phyloP scores from a whole-genome alignment of 2,797 vertebrate species.

The Garrulus glandarius region DNA sequence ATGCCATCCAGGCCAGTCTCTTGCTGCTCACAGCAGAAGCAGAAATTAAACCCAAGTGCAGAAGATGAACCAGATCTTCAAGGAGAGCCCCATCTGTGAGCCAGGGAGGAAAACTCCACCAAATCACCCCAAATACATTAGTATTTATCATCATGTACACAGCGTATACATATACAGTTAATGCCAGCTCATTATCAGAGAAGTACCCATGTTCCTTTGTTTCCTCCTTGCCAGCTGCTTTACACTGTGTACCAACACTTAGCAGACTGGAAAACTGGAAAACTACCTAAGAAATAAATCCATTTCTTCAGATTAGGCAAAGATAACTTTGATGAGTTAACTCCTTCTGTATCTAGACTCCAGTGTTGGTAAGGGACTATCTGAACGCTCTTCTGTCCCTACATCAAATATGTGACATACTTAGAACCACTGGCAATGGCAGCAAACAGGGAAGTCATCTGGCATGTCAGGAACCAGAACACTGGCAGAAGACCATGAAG shows the following conservation, averaged over 20 bases:
- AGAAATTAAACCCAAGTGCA: neutral
- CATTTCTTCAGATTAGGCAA: neutral
- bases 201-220: neutral
- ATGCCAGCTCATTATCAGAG: neutral
- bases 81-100: neutral
- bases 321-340: neutral
- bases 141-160: neutral
- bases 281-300: neutral
- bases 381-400: accelerated
- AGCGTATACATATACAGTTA: neutral
- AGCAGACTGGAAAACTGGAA: neutral
- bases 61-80: neutral
- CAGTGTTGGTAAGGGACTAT: neutral
- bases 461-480: neutral
- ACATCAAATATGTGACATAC: accelerated
- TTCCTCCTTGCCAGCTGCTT: neutral
- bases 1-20: accelerated
- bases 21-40: neutral
- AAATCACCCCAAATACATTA: accelerated
- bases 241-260: no score
- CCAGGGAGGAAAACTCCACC: neutral
- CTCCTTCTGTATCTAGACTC: neutral
- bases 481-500: accelerated
- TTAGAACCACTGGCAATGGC: neutral
- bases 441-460: accelerated